Evolutionary conservation across 2,888 invertebrate genomes (phyloP), one percentile per base, ranked within the genome.

Genomic region (Chrysomela aeneicollis): DNA sequence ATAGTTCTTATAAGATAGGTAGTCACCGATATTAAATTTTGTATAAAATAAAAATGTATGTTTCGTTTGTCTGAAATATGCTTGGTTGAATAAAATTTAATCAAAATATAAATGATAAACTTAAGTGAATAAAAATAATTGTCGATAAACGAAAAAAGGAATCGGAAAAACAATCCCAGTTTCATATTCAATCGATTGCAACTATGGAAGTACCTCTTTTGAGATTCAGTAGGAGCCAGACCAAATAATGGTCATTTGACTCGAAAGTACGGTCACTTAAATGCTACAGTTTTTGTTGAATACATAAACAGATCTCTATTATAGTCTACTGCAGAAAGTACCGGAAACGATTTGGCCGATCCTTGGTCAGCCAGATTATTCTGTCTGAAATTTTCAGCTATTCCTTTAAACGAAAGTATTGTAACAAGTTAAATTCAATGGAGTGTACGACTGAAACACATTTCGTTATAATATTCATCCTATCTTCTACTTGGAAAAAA

Each of bases 381-480:
- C 42, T 42, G n/a, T 35, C 35, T 62, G 9, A 18, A 32, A 53
- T 46, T 54, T 63, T 59, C 51, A 60, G 60, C 57, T 60, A 67
- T 69, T 57, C 62, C 58, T 5, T 26, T 26, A 26, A 6, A 26
- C 26, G 3, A 6, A 26, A 26, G 26, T 26, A 26, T 26, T 26
- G 26, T 26, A 26, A n/a, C n/a, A n/a, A n/a, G n/a, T n/a, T n/a
- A n/a, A n/a, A n/a, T n/a, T n/a, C n/a, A n/a, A n/a, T n/a, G n/a
- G n/a, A n/a, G n/a, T n/a, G n/a, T n/a, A n/a, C n/a, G n/a, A n/a
- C n/a, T n/a, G n/a, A n/a, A n/a, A n/a, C n/a, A n/a, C n/a, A n/a
- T n/a, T n/a, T n/a, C n/a, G n/a, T n/a, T n/a, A n/a, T n/a, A n/a
- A n/a, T n/a, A n/a, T n/a, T n/a, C n/a, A n/a, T n/a, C n/a, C n/a